These are phyloP conservation scores for Monopterus albus DNA, from an alignment of 2,113 vertebrate genomes.

Conservation along the genomic window DNA sequence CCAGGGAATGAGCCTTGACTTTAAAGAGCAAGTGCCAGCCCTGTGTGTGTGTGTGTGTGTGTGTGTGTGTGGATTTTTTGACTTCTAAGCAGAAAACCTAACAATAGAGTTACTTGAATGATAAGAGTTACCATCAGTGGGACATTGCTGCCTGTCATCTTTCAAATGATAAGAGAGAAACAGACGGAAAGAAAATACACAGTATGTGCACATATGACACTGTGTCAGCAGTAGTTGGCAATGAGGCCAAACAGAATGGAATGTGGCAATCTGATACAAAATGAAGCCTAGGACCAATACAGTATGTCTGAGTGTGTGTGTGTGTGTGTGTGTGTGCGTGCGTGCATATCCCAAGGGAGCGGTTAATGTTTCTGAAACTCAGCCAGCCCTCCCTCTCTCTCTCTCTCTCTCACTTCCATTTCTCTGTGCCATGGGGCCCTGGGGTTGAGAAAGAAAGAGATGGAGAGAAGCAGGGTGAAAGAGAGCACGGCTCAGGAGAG, in stretches of 20 bases:
- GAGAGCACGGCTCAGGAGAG: conserved; percentile 22
- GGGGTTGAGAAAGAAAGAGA: neutral
- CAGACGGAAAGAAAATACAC: conserved; percentile 42
- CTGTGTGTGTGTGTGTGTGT: neutral
- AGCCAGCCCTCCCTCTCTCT: conserved; percentile 19
- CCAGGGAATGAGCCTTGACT: conserved; percentile 49
- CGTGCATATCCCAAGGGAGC: conserved; percentile 49
- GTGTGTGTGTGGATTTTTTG: no score
- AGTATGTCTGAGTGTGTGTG: conserved; percentile 16
- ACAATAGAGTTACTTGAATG: conserved; percentile 52
- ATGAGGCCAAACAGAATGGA: conserved; percentile 41
- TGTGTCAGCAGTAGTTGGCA: conserved; percentile 44
- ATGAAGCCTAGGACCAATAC: conserved; percentile 22
- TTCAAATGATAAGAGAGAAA: conserved; percentile 43
- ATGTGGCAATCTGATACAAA: conserved; percentile 12
- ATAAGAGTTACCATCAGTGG: conserved; percentile 34
- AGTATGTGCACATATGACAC: conserved; percentile 56
- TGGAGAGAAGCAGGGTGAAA: neutral
- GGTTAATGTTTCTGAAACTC: conserved; percentile 65
- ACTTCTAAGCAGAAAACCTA: conserved; percentile 38
- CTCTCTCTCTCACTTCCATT: neutral
- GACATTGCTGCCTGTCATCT: conserved; percentile 45
- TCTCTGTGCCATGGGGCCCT: conserved; percentile 11
- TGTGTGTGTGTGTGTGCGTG: conserved; percentile 19
- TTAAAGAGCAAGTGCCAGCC: conserved; percentile 48